phyloP scores from a whole-genome alignment of 2,113 vertebrate species.

The Oryzias melastigma region DNA sequence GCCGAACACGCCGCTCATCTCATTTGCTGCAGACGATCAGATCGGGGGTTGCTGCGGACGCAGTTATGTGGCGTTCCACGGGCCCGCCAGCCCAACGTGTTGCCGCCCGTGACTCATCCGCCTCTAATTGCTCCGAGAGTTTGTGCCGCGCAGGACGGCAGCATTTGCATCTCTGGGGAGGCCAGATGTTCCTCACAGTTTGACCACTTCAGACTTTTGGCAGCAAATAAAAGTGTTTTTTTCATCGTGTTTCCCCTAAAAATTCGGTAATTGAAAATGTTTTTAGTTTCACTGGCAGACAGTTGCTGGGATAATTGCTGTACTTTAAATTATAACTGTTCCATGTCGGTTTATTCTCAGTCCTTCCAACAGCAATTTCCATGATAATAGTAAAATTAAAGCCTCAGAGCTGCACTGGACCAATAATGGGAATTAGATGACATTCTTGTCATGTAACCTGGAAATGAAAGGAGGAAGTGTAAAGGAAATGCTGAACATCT shows the following conservation, averaged over 20 bases:
- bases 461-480: no score
- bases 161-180: slow-evolving; percentile 17
- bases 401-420: no score
- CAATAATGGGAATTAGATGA: no score
- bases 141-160: slow-evolving; percentile 9
- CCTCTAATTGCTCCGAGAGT: slow-evolving; percentile 43
- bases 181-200: slow-evolving; percentile 29
- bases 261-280: slow-evolving; percentile 12
- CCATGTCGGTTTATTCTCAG: neutral
- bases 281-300: slow-evolving; percentile 1
- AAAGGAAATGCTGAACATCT: no score
- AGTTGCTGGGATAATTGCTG: slow-evolving; percentile 18
- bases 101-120: slow-evolving; percentile 20
- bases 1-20: slow-evolving; percentile 27
- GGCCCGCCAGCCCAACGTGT: slow-evolving; percentile 18
- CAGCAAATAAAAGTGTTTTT: neutral
- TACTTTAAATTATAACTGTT: slow-evolving; percentile 20
- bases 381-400: no score
- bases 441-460: no score
- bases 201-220: neutral
- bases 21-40: slow-evolving; percentile 31
- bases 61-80: slow-evolving; percentile 31
- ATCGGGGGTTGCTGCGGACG: slow-evolving; percentile 23
- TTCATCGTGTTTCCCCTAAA: neutral
- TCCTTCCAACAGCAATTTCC: neutral